Base-by-base conservation (phyloP, 2,113 vertebrate genomes). In the Pagrus major region DNA sequence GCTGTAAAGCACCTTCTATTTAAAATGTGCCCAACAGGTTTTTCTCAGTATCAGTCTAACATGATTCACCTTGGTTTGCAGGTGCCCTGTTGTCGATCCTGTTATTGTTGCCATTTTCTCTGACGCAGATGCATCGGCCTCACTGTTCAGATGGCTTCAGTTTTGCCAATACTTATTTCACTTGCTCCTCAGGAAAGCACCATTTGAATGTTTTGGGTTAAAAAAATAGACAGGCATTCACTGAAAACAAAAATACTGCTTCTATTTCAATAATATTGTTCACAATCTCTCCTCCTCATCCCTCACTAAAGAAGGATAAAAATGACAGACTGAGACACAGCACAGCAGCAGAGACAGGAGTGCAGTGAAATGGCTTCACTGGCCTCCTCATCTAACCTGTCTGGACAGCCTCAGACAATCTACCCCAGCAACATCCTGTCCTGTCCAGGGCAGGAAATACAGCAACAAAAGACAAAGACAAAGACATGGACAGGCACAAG, bases 321-420 rank as follows among this genome's bases (percentile, higher is more conserved):
- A 80, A 88, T 90, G 58, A 72, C 75, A 89, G 68, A 37, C 52
- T 80, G 70, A 74, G 77, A 64, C 61, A 83, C 69, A 81, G 82
- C 78, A 78, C 84, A 85, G 87, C 77, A 80, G 83, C 83, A 85
- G 77, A 89, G 68, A 76, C 59, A 86, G 29, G 29, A 75, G 77
- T 23, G 83, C 86, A 88, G 81, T 80, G 73, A 78, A 73, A 78
- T 87, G 90, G 86, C 87, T 92, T 85, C 67, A 72, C 81, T 80
- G 92, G 92, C 93, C 93, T 94, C 81, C 78, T 82, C 78, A 9
- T 83, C 76, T 83, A 88, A 76, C 69, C 90, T 88, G 76, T 86
- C 85, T 91, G 81, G 67, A 86, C 76, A 86, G 63, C 41, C 69
- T 82, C 68, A 83, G 51, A 85, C 85, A 92, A 81, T 80, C 80